A percentile compares a stretch with the other conserved stretches of the same genome.
These are phyloP conservation scores for Dallia pectoralis DNA, from an alignment of 2,797 vertebrate species.

Conservation along the genomic window DNA sequence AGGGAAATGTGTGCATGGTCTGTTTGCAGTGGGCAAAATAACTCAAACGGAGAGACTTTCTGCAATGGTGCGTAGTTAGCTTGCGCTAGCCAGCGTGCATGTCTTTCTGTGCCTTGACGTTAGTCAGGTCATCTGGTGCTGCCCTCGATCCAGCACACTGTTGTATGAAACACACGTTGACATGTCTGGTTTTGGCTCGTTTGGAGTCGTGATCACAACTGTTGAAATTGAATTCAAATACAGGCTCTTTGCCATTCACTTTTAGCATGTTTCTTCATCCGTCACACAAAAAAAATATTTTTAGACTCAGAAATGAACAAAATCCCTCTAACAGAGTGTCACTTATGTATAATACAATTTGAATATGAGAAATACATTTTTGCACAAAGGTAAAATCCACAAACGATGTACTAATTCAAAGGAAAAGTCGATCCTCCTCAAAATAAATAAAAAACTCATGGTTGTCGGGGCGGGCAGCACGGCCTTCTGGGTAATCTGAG, in stretches of 20 bases:
- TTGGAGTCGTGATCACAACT: neutral
- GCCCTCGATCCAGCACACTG: neutral
- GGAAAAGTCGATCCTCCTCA: slow-evolving; percentile 66
- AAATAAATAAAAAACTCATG: slow-evolving; percentile 61
- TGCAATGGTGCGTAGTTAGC: neutral
- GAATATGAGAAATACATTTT: slow-evolving; percentile 42
- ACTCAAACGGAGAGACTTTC: neutral
- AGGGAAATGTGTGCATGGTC: neutral
- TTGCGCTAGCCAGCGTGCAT: neutral
- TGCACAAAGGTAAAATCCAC: slow-evolving; percentile 48
- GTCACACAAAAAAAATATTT: slow-evolving; percentile 60
- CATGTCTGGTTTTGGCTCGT: too few relatives aligned
- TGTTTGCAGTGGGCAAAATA: neutral
- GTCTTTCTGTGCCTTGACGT: neutral
- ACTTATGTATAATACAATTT: slow-evolving; percentile 5
- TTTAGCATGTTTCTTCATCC: slow-evolving; percentile 20
- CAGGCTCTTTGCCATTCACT: neutral
- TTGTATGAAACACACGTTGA: neutral
- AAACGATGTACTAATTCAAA: slow-evolving; percentile 46
- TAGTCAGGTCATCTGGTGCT: neutral
- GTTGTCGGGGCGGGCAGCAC: slow-evolving; percentile 33
- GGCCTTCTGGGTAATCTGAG: slow-evolving; percentile 47
- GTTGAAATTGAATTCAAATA: neutral
- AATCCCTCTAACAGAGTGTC: slow-evolving; percentile 67
- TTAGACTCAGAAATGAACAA: slow-evolving; percentile 83